Percentiles rank a stretch among this genome's conserved stretches.
These are phyloP conservation scores for Danaus chrysippus DNA, from an alignment of 2,888 invertebrate species.

Conservation along the genomic window DNA sequence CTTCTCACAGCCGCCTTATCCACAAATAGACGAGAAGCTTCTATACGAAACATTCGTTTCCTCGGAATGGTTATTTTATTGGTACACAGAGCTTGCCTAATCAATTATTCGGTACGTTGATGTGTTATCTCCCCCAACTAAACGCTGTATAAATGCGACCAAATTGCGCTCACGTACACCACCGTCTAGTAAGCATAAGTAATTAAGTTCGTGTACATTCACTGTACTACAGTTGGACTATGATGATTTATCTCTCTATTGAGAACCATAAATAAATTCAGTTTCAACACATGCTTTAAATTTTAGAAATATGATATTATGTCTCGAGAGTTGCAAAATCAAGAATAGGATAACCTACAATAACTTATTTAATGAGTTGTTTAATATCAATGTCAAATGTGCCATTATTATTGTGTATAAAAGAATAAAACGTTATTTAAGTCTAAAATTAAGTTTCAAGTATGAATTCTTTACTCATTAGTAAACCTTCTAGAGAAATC, in stretches of 20 bases:
- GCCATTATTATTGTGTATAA: no score
- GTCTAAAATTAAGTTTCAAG: no score
- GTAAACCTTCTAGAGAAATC: no score
- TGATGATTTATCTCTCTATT: constrained; percentile 3
- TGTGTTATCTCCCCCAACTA: constrained; percentile 7
- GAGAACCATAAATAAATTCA: no score
- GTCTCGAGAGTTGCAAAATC: no score
- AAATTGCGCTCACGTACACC: constrained; percentile 43
- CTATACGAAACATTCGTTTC: background rate
- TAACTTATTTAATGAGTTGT: no score
- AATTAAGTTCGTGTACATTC: constrained; percentile 32
- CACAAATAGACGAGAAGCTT: background rate
- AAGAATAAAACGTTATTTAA: no score
- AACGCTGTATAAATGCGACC: constrained; percentile 28
- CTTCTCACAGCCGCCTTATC: background rate
- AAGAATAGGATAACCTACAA: no score
- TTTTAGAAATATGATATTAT: no score
- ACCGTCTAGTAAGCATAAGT: constrained; percentile 44
- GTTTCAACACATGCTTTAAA: no score
- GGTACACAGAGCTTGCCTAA: constrained; percentile 2
- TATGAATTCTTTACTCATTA: no score
- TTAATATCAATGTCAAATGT: no score
- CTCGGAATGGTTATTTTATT: background rate
- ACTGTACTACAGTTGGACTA: constrained; percentile 2
- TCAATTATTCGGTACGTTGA: constrained; percentile 3